Evolutionary conservation across 2,113 vertebrate genomes (phyloP), one percentile per base, ranked within the genome.

Genomic region (Strigops habroptila): DNA sequence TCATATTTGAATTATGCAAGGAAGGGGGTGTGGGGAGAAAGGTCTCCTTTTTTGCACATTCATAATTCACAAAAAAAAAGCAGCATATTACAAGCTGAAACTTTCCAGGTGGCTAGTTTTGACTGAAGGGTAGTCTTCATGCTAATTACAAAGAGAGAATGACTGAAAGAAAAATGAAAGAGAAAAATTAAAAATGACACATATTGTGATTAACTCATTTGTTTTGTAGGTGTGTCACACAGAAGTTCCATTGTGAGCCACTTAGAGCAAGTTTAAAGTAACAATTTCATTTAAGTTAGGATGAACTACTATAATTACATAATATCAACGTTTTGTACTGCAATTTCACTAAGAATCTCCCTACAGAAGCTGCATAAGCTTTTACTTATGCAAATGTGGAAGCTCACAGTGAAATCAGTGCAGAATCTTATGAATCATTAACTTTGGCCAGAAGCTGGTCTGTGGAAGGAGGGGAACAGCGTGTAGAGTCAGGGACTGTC

Each of bases 21-120:
- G 77, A 64, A 90, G 80, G 65, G 88, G 73, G 67, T 91, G 83
- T 82, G 67, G 48, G 86, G 84, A 91, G 69, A 94, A 96, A 93
- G 92, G 81, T 94, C 92, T 91, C 69, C 81, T 95, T 94, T 86
- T 95, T 86, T 89, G 83, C 53, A 94, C 90, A 92, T 95, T 96
- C 81, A 84, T 84, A 93, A 92, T 81, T 93, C 86, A 96, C 86
- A 92, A 94, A 93, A 91, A 46, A 95, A 95, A 86, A 70, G 73
- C 95, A 85, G 86, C 93, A 74, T 91, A 91, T 96, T 96, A 96
- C 96, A 96, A 97, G 96, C 83, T 62, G 91, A 91, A 97, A 94
- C 93, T 97, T 97, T 96, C 95, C 96, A 96, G 95, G 96, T 96
- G 96, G 96, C 95, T 96, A 97, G 96, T 91, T 96, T 89, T 94